Conservation (phyloP, 2,797 vertebrate species). For the Bovichtus diacanthus region DNA sequence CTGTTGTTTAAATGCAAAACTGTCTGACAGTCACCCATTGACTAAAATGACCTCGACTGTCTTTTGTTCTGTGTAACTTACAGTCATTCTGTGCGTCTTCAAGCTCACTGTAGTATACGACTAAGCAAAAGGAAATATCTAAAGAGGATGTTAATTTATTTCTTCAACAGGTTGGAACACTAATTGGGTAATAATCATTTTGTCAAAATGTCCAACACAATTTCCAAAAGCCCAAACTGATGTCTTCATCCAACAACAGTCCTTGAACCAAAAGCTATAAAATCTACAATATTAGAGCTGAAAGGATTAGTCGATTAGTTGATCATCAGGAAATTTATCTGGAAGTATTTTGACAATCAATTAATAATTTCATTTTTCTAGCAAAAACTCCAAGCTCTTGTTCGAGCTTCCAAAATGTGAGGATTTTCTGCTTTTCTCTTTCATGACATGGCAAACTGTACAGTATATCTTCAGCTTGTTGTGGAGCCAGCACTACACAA, state of each 20-base stretch:
- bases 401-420: not conserved
- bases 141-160: not conserved
- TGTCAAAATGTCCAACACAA: not conserved
- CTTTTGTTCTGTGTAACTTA: too few relatives aligned
- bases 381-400: not conserved
- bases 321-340: not conserved
- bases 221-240: not conserved
- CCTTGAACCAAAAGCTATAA: not conserved
- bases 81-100: not conserved
- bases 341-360: not conserved
- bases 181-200: not conserved
- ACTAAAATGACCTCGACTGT: not conserved
- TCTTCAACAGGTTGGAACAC: not conserved
- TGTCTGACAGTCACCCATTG: too few relatives aligned
- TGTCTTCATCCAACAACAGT: not conserved
- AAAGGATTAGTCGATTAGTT: not conserved
- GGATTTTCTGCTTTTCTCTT: not conserved
- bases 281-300: not conserved
- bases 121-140: not conserved
- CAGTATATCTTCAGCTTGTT: not conserved
- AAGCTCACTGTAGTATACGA: not conserved
- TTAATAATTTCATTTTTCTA: not conserved
- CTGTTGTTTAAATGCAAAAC: too few relatives aligned
- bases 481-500: not conserved
- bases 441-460: not conserved